Percentiles rank a stretch among this genome's conserved stretches.
Conservation (phyloP, 2,113 vertebrate species). For the Fulmarus glacialis region DNA sequence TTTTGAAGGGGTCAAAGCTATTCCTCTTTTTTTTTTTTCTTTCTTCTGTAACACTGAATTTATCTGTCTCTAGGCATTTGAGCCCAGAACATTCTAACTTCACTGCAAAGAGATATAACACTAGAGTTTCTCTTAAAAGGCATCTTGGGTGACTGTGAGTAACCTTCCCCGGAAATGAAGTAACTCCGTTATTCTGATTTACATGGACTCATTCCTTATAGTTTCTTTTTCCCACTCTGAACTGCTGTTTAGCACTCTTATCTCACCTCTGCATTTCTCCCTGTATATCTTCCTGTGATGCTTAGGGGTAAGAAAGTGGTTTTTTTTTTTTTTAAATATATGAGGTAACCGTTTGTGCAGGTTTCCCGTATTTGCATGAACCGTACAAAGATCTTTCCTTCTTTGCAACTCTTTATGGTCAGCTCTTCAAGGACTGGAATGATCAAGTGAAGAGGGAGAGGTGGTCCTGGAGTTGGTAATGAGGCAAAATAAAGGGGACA, state of each 20-base stretch:
- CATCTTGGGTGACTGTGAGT: background rate
- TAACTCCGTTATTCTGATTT: background rate
- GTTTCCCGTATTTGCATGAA: background rate
- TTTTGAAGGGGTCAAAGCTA: constrained; percentile 32
- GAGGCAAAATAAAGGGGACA: background rate
- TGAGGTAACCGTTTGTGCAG: background rate
- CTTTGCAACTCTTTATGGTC: background rate
- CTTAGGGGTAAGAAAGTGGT: background rate
- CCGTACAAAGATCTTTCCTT: background rate
- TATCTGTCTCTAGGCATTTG: background rate
- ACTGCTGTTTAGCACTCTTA: background rate
- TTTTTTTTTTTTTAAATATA: background rate
- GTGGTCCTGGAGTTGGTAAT: background rate
- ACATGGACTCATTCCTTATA: background rate
- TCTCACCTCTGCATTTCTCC: background rate
- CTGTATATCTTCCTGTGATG: background rate
- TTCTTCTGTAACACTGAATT: background rate
- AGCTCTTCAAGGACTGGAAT: background rate
- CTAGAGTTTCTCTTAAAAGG: background rate
- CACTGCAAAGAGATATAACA: background rate
- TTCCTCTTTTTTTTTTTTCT: background rate
- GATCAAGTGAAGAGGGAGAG: background rate
- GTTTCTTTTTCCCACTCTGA: background rate
- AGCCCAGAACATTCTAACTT: background rate
- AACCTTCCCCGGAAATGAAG: background rate